Evolutionary conservation across 2,888 invertebrate genomes (phyloP).

Genomic region (Drosophila buzzatii): DNA sequence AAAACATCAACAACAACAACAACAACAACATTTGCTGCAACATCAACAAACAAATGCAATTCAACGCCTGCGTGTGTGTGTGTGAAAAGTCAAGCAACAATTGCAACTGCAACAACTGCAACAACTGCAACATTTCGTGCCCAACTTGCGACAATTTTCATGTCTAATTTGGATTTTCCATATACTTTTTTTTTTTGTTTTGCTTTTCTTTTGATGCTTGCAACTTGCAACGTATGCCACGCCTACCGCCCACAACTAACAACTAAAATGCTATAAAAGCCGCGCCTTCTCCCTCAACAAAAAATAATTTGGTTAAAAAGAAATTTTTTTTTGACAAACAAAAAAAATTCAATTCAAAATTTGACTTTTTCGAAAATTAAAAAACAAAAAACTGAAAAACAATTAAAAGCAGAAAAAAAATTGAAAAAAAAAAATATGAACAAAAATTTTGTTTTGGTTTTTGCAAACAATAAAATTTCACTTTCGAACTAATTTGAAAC

Average conservation of each 20-base stretch:
- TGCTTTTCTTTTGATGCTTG: neutral
- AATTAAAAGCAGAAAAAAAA: neutral
- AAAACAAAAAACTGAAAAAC: constrained; percentile 13
- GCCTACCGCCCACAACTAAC: constrained; percentile 36
- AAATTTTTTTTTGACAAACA: constrained; percentile 27
- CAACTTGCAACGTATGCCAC: constrained; percentile 38
- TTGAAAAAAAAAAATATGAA: constrained; percentile 15
- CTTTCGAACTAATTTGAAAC: constrained; percentile 49
- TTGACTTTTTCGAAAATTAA: constrained; percentile 22
- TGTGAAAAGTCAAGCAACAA: constrained; percentile 57
- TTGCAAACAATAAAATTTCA: constrained; percentile 42
- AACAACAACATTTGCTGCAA: constrained; percentile 35
- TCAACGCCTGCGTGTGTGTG: constrained; percentile 65
- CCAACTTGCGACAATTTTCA: constrained; percentile 50
- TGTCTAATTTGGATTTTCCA: constrained; percentile 34
- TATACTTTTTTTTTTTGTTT: constrained; percentile 9
- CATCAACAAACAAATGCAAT: constrained; percentile 48
- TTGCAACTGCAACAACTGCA: constrained; percentile 23
- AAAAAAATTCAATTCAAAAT: constrained; percentile 11
- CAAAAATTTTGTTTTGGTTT: constrained; percentile 56
- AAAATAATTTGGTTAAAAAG: constrained; percentile 24
- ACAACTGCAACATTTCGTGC: constrained; percentile 32
- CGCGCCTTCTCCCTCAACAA: neutral
- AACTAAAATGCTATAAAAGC: constrained; percentile 20
- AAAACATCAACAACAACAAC: constrained; percentile 8